phyloP scores from a whole-genome alignment of 2,113 vertebrate species.

The Scomber colias region DNA sequence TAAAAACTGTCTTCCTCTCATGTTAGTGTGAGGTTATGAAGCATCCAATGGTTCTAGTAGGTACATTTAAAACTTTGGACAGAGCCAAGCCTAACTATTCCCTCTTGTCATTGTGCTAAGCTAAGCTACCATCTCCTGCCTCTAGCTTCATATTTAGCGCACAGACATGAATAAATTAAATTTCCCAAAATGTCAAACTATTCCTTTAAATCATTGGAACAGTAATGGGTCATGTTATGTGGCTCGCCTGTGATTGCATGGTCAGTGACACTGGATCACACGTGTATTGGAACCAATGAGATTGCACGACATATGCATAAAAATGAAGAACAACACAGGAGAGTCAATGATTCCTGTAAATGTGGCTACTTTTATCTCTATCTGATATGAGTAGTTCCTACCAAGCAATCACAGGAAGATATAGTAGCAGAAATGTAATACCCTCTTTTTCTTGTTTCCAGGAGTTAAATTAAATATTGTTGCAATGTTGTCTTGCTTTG shows the following conservation, averaged over 20 bases:
- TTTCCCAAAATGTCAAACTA: conserved; percentile 43
- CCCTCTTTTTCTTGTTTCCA: conserved; percentile 33
- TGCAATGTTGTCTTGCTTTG: conserved; percentile 47
- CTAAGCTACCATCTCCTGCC: conserved; percentile 11
- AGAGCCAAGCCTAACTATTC: not conserved
- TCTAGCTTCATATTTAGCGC: not conserved
- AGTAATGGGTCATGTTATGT: conserved; percentile 34
- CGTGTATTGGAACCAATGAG: not conserved
- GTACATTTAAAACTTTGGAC: too few species aligned
- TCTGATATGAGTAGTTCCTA: conserved; percentile 6
- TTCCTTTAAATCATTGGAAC: conserved; percentile 45
- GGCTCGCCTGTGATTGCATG: conserved; percentile 54
- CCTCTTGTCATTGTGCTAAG: not conserved
- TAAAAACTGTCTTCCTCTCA: too few species aligned
- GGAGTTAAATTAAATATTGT: conserved; percentile 36
- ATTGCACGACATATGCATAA: not conserved
- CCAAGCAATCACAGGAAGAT: conserved; percentile 49
- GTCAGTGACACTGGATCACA: conserved; percentile 32
- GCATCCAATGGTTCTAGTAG: too few species aligned
- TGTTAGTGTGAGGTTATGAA: too few species aligned
- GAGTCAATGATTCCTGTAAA: not conserved
- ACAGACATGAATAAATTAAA: not conserved
- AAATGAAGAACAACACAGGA: not conserved
- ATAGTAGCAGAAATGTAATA: not conserved
- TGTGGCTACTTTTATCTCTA: conserved; percentile 3